Evolutionary conservation across 2,113 vertebrate genomes (phyloP).

Genomic region (Calidris pygmaea): DNA sequence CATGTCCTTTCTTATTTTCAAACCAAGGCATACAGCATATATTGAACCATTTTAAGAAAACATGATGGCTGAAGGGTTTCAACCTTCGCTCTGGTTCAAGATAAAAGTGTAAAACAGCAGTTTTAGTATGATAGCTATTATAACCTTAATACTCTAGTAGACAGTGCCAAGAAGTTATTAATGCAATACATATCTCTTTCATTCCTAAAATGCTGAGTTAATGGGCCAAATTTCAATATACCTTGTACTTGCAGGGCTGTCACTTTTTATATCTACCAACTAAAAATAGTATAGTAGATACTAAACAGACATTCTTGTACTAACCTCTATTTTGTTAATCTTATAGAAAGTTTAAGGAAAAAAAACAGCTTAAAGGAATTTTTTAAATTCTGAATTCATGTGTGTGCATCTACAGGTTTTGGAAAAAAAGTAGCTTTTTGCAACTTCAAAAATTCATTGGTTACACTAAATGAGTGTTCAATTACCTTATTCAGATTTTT

Average conservation of each 20-base stretch:
- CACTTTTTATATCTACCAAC: conserved; percentile 7
- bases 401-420: not conserved
- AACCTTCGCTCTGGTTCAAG: conserved; percentile 46
- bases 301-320: not conserved
- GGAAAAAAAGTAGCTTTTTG: not conserved
- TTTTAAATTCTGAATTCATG: not conserved
- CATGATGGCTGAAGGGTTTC: conserved; percentile 31
- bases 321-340: not conserved
- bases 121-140: conserved; percentile 69
- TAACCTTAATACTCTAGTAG: conserved; percentile 57
- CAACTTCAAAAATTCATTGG: not conserved
- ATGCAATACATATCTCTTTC: conserved; percentile 55
- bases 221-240: conserved; percentile 62
- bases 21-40: not conserved
- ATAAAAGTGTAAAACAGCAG: conserved; percentile 53
- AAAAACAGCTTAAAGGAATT: not conserved
- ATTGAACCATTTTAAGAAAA: conserved; percentile 59
- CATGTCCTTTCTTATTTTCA: conserved; percentile 32
- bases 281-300: not conserved
- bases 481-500: not conserved
- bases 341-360: not conserved
- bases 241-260: not conserved
- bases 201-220: conserved; percentile 64
- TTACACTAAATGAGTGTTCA: not conserved
- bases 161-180: conserved; percentile 74